Percentiles rank a stretch among this genome's conserved stretches.
These are phyloP conservation scores for Lasioglossum villosulum DNA, from an alignment of 2,888 invertebrate species.

Conservation along the genomic window DNA sequence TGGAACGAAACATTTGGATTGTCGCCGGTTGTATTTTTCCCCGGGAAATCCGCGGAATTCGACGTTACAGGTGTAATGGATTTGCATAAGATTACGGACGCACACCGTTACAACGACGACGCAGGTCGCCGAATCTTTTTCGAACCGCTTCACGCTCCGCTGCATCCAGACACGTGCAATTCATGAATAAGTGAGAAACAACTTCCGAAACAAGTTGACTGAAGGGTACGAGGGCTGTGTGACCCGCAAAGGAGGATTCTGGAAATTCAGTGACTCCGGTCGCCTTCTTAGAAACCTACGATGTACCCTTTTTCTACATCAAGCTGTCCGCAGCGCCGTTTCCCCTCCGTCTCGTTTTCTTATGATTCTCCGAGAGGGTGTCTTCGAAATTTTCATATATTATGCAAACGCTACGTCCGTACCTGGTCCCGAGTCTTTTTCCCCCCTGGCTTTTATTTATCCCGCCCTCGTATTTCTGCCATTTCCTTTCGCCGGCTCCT, in stretches of 20 bases:
- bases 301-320: conserved; percentile 49
- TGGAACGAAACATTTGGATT: conserved; percentile 31
- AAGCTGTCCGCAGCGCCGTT: background rate
- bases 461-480: conserved; percentile 23
- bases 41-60: conserved; percentile 30
- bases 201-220: conserved; percentile 60
- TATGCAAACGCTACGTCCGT: conserved; percentile 62
- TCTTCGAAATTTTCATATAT: conserved; percentile 70
- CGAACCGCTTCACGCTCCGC: background rate
- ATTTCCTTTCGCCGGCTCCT: conserved; percentile 15
- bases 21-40: conserved; percentile 27
- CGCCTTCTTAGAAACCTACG: conserved; percentile 25
- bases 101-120: background rate
- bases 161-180: conserved; percentile 29
- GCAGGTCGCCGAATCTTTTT: conserved; percentile 35
- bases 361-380: conserved; percentile 52
- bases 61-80: conserved; percentile 49
- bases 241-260: conserved; percentile 41
- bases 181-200: conserved; percentile 65
- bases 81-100: conserved; percentile 35
- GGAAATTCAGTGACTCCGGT: conserved; percentile 55
- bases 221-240: conserved; percentile 37
- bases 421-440: conserved; percentile 26
- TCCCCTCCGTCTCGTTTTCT: conserved; percentile 3
- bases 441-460: conserved; percentile 50